These are phyloP conservation scores for Leptopilina myrica DNA, from an alignment of 2,888 invertebrate species.

Conservation along the genomic window DNA sequence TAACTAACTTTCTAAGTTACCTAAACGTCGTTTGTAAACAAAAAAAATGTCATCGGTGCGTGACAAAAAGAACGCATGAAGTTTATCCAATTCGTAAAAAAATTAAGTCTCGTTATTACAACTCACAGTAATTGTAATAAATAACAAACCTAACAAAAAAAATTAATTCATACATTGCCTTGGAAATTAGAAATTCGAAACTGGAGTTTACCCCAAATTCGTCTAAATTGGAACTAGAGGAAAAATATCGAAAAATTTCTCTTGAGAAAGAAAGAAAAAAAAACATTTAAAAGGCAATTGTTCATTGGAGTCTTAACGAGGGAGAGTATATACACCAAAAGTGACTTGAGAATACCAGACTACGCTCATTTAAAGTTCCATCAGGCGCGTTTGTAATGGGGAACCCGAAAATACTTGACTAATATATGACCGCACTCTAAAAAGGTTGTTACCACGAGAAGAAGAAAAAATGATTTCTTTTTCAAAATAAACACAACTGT, in stretches of 20 bases:
- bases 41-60: background rate
- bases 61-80: background rate
- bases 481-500: conserved; percentile 45
- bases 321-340: conserved; percentile 41
- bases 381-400: conserved; percentile 50
- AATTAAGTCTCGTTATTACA: too few relatives aligned
- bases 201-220: background rate
- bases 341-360: conserved; percentile 52
- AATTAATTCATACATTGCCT: too few relatives aligned
- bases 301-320: conserved; percentile 47
- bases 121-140: too few relatives aligned
- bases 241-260: too few relatives aligned
- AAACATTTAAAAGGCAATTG: conserved; percentile 46
- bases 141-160: too few relatives aligned
- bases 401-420: conserved; percentile 62
- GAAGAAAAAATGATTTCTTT: conserved; percentile 54
- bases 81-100: background rate
- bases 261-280: conserved; percentile 40
- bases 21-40: background rate
- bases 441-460: conserved; percentile 59
- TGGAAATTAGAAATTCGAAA: too few relatives aligned
- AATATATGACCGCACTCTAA: conserved; percentile 60
- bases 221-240: too few relatives aligned
- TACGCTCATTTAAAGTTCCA: conserved; percentile 50
- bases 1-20: conserved; percentile 33